Evolutionary conservation across 1,140 invertebrate species (phyloP).

Genomic region (Drosophila grimshawi): DNA sequence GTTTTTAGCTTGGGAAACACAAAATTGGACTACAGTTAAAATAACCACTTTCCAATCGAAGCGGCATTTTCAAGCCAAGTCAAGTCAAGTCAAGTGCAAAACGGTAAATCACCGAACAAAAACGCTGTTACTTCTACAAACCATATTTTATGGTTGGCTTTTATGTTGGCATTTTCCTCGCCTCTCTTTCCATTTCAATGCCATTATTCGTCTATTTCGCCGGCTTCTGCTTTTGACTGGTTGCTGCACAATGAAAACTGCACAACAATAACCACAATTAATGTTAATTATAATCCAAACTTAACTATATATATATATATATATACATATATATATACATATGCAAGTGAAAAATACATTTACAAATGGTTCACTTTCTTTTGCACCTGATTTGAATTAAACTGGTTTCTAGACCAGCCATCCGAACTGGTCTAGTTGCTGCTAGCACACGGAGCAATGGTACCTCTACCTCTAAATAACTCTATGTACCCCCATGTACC

Average conservation of each 20-base stretch:
- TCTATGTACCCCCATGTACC: too few species aligned
- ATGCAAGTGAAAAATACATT: conserved; percentile 42
- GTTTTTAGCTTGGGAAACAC: conserved; percentile 29
- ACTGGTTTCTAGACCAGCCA: conserved; percentile 62
- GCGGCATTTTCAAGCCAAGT: conserved; percentile 26
- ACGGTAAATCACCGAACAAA: conserved; percentile 72
- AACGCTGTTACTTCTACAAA: conserved; percentile 24
- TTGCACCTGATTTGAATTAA: conserved; percentile 69
- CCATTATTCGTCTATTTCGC: conserved; percentile 3
- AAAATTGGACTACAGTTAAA: not conserved
- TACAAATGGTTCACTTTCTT: conserved; percentile 80
- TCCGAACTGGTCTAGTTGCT: conserved; percentile 32
- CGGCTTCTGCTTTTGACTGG: conserved; percentile 3
- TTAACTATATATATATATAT: conserved; percentile 15
- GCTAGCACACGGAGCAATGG: not conserved
- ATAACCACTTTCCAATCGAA: conserved; percentile 71
- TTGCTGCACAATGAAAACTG: conserved; percentile 43
- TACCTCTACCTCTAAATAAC: not conserved
- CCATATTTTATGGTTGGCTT: conserved; percentile 19
- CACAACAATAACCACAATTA: conserved; percentile 43
- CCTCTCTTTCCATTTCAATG: not conserved
- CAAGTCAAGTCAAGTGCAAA: conserved; percentile 21
- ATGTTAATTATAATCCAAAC: conserved; percentile 54
- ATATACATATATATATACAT: conserved; percentile 9
- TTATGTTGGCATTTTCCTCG: not conserved